Evolutionary conservation across 2,888 invertebrate species (phyloP), one percentile per base, ranked within the genome.

Genomic region (Salpingus planirostris): DNA sequence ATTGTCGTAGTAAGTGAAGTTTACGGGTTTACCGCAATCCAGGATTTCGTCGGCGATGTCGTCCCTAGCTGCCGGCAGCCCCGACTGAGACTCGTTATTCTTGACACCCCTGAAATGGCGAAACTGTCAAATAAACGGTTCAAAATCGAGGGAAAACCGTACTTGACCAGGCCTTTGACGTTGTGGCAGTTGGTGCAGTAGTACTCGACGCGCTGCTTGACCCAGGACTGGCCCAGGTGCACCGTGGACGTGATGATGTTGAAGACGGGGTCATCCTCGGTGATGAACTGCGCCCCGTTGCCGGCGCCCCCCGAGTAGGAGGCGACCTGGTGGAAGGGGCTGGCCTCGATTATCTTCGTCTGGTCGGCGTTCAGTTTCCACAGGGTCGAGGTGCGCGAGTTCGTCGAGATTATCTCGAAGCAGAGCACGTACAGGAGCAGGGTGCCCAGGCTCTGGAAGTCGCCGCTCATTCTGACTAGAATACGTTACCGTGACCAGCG

Each of bases 1-100:
- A 62, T 87, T 87, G 62, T 91, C 91, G 64, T 88, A 90, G 60
- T 85, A 85, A 3, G 90, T 90, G 58, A 80, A 84, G 65, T 90
- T 89, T 2, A 85, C 87, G 31, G 85, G 78, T 65, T 84, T 84
- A 2, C 87, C 87, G 64, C 88, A 88, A 56, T 86, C 85, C 50
- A 86, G 68, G 42, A 75, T 70, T 53, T 82, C 78, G 52, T 80
- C 79, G n/a, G n/a, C n/a, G 27, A 25, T 11, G 8, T 46, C 42
- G 72, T 43, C 22, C 26, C 21, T 37, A 24, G 35, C 41, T 13
- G 6, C 15, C n/a, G n/a, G n/a, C n/a, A n/a, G n/a, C n/a, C n/a
- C n/a, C n/a, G n/a, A n/a, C n/a, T n/a, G n/a, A n/a, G n/a, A n/a
- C n/a, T n/a, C n/a, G n/a, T n/a, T n/a, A n/a, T n/a, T n/a, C n/a